Percentiles rank a stretch among this genome's conserved stretches.
Conservation (phyloP, 2,797 vertebrate genomes). For the Scolopax rusticola region DNA sequence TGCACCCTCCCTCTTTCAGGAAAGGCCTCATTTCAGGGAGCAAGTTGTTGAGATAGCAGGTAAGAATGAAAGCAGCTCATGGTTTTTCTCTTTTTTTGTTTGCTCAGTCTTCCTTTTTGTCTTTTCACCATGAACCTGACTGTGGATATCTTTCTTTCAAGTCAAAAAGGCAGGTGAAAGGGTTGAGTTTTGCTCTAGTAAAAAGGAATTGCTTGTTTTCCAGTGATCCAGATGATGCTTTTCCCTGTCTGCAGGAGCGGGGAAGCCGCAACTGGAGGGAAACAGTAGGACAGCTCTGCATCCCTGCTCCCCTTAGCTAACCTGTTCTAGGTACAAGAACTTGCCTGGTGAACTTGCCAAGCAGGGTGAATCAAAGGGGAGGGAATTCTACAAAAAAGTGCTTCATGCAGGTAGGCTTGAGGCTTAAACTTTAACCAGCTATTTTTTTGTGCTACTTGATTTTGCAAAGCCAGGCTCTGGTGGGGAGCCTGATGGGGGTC, state of each 20-base stretch:
- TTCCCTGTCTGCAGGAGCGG: not conserved
- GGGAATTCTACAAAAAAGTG: too few relatives aligned
- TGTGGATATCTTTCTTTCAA: not conserved
- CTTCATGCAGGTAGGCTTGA: not conserved
- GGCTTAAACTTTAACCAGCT: not conserved
- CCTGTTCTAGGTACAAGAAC: accelerated
- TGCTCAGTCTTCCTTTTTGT: not conserved
- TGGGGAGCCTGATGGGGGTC: accelerated
- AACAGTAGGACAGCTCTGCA: accelerated
- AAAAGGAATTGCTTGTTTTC: not conserved
- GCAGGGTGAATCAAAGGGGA: accelerated
- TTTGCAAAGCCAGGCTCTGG: accelerated
- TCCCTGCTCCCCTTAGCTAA: not conserved
- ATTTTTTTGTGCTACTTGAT: not conserved
- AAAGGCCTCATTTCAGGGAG: not conserved
- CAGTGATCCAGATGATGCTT: not conserved
- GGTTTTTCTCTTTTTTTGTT: not conserved
- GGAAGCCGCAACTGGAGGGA: not conserved
- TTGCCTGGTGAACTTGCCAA: accelerated
- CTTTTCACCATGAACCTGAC: not conserved
- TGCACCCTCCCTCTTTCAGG: not conserved
- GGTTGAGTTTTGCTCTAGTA: not conserved
- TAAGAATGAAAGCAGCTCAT: not conserved
- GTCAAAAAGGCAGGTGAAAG: not conserved
- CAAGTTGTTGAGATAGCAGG: accelerated